A percentile compares a stretch with the other conserved stretches of the same genome.
These are phyloP conservation scores for Drosophila repleta DNA, from an alignment of 1,140 invertebrate genomes.

Conservation along the genomic window DNA sequence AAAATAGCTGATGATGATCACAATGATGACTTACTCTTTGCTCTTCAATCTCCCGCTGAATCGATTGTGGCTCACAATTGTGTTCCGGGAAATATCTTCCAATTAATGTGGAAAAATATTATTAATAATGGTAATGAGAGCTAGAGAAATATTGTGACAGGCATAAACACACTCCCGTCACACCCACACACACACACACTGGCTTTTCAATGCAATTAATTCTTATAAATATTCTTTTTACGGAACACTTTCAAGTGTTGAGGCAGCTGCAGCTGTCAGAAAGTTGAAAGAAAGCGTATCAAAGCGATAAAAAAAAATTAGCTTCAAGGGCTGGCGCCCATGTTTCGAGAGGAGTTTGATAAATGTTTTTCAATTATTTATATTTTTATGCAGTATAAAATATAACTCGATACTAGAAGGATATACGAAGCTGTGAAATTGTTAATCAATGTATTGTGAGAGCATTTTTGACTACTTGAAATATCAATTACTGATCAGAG, in stretches of 20 bases:
- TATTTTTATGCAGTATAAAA: neutral
- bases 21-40: slow-evolving; percentile 16
- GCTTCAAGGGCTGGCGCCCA: slow-evolving; percentile 9
- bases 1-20: slow-evolving; percentile 19
- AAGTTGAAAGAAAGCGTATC: slow-evolving; percentile 15
- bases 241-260: slow-evolving; percentile 56
- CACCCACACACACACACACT: neutral
- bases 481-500: too few relatives aligned
- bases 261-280: slow-evolving; percentile 43
- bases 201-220: slow-evolving; percentile 33
- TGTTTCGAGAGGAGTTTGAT: slow-evolving; percentile 54
- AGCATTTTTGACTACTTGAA: too few relatives aligned
- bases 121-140: slow-evolving; percentile 44
- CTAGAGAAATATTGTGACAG: slow-evolving; percentile 16
- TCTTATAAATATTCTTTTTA: slow-evolving; percentile 33
- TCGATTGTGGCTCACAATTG: slow-evolving; percentile 37
- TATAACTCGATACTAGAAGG: neutral
- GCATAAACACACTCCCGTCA: neutral
- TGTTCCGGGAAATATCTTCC: slow-evolving; percentile 34
- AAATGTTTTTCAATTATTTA: slow-evolving; percentile 43
- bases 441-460: too few relatives aligned
- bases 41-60: slow-evolving; percentile 22
- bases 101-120: slow-evolving; percentile 69
- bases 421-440: too few relatives aligned
- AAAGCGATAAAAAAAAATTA: slow-evolving; percentile 6